phyloP scores from a whole-genome alignment of 2,888 invertebrate species.

The Pristionchus fissidentatus region DNA sequence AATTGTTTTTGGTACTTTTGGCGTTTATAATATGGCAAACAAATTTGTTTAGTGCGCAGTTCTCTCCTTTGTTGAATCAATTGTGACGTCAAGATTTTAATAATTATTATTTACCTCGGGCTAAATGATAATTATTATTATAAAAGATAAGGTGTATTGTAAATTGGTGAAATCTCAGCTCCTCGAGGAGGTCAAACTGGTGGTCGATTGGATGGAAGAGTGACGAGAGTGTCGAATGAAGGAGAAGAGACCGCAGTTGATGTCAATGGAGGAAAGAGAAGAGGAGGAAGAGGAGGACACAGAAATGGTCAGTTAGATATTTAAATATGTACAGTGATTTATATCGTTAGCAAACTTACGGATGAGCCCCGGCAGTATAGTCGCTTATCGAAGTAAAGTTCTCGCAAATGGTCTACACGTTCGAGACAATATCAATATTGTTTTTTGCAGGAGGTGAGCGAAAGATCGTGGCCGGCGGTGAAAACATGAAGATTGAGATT shows the following conservation, averaged over 20 bases:
- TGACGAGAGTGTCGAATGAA: conserved; percentile 6
- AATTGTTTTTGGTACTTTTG: too few species aligned
- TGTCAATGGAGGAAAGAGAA: conserved; percentile 32
- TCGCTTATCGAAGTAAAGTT: too few species aligned
- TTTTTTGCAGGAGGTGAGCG: neutral
- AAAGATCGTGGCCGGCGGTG: neutral
- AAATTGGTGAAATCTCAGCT: neutral
- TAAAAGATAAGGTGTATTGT: neutral
- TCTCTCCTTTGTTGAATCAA: too few species aligned
- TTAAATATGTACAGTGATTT: neutral
- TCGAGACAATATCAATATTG: too few species aligned
- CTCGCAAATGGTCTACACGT: too few species aligned
- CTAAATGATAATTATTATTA: neutral
- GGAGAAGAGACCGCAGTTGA: neutral
- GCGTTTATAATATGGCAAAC: too few species aligned
- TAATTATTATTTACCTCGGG: too few species aligned
- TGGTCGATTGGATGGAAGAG: conserved; percentile 37
- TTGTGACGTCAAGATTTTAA: too few species aligned
- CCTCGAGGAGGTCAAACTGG: neutral
- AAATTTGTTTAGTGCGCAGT: too few species aligned
- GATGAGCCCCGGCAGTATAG: too few species aligned
- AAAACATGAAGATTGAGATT: conserved; percentile 35
- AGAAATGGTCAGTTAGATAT: neutral
- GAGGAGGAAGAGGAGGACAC: conserved; percentile 3
- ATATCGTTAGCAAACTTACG: too few species aligned